Base-by-base conservation (phyloP, 2,888 invertebrate species). In the Coleophora flavipennella region DNA sequence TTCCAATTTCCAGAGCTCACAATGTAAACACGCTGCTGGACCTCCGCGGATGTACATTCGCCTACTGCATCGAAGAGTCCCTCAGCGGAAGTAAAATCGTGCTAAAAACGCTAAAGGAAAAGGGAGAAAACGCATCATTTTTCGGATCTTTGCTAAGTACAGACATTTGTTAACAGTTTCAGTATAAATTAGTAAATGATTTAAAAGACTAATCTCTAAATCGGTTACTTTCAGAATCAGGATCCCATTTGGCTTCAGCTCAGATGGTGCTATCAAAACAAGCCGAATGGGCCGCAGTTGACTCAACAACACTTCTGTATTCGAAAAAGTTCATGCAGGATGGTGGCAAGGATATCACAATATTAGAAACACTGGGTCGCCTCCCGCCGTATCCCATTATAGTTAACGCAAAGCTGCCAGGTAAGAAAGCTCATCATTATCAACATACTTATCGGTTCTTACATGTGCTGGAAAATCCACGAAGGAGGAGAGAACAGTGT, bases 361-460 rank as follows among this genome's bases (percentile, higher is more conserved):
- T 87, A 8, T 65, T 91, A 50, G 85, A 86, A 46, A 89, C 90
- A 20, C 69, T 90, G 51, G 92, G 91, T 13, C 89, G 90, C 12
- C 66, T 91, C 31, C 90, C 91, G 1, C 88, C 90, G 0, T 90
- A 91, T 53, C 89, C 90, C 1, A 77, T 91, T 33, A 86, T 91
- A 35, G 78, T 87, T 40, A 90, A 89, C 56, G 65, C 80, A 13
- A 81, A 81, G 43, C 57, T 91, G 40, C 52, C 87, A 65, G 87
- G 91, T 91, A 51, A 39, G 46, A 40, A 42, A 27, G 1, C 1
- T 27, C 1, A n/a, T n/a, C n/a, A 9, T 9, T 27, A 2, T 27
- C 10, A 9, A 27, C 8, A 27, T 27, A 27, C 8, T 9, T 27
- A 27, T 35, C 13, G 35, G 13, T 42, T 25, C 2, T 13, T 41